Evolutionary conservation across 2,888 invertebrate genomes (phyloP).

Genomic region (Escarpia spicata): DNA sequence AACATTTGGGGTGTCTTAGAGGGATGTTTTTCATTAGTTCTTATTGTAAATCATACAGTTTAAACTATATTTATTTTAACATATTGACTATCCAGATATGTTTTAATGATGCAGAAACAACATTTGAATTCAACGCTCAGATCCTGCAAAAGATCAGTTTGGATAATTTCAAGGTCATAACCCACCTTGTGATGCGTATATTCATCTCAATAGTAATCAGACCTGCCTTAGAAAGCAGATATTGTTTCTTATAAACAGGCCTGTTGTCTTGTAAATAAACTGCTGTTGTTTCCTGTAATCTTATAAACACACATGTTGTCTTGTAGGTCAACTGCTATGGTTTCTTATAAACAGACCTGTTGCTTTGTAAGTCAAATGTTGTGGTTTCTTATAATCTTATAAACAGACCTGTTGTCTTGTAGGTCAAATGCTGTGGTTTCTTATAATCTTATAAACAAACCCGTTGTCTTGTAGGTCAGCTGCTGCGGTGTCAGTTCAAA

Average conservation of each 20-base stretch:
- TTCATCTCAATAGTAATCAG: too few relatives aligned
- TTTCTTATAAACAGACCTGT: constrained; percentile 61
- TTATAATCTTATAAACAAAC: neutral
- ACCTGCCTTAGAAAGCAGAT: too few relatives aligned
- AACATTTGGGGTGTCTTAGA: neutral
- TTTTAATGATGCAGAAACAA: too few relatives aligned
- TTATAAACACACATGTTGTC: too few relatives aligned
- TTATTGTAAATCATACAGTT: neutral
- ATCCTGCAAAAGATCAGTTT: neutral
- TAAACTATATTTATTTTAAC: neutral
- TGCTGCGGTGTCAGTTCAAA: constrained; percentile 86
- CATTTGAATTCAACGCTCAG: too few relatives aligned
- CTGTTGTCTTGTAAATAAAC: neutral
- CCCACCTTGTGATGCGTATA: too few relatives aligned
- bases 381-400: neutral
- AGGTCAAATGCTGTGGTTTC: neutral
- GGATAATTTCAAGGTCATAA: neutral
- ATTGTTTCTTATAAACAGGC: neutral
- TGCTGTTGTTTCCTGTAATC: too few relatives aligned
- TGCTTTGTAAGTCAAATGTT: too few relatives aligned
- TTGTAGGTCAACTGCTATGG: constrained; percentile 89
- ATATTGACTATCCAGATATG: neutral
- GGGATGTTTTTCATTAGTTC: neutral
- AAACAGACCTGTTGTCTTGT: neutral
- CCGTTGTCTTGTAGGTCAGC: constrained; percentile 73